Base-by-base conservation (phyloP, 2,797 vertebrate species). In the Setipinna tenuifilis region DNA sequence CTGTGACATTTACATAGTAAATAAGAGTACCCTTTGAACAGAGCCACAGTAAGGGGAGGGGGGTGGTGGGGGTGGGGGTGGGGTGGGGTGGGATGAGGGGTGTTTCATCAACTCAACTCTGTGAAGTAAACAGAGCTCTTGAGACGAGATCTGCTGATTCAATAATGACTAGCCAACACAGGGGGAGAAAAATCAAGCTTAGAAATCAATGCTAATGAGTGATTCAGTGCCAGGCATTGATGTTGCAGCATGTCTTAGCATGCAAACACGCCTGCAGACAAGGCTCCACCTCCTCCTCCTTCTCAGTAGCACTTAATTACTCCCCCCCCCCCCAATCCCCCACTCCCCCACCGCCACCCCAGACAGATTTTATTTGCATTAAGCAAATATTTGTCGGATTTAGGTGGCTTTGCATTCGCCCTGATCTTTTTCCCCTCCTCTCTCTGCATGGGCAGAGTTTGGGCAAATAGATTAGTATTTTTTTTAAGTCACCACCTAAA, bases 381-480 rank as follows among this genome's bases (percentile, higher is more conserved):
- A n/a, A 48, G 35, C n/a, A 84, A 85, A 87, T 58, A 87, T 86
- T 86, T 86, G 81, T 23, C 46, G 25, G 71, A 65, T 87, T 86
- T 82, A 80, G 75, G 68, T 80, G 75, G 57, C n/a, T 84, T 83
- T 80, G 28, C 23, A n/a, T 50, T 75, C 41, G 2, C 71, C 84
- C 59, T 80, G 25, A 84, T 85, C 28, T 88, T 83, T 62, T 16
- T 9, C 50, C 12, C 12, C 80, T 87, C 11, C 80, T 87, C 11
- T 44, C 59, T 44, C 59, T 84, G 31, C 44, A 86, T 50, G 21
- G 41, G 81, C 50, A 62, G 19, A 82, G 41, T 71, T 82, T 58
- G 0, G 84, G 84, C 50, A 86, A 89, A 85, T 80, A 82, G 62
- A 86, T 85, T 62, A 71, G 14, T 54, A 9, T 54, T 54, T 41